These are phyloP conservation scores for Danio choprae DNA, from an alignment of 2,797 vertebrate genomes.

Conservation along the genomic window DNA sequence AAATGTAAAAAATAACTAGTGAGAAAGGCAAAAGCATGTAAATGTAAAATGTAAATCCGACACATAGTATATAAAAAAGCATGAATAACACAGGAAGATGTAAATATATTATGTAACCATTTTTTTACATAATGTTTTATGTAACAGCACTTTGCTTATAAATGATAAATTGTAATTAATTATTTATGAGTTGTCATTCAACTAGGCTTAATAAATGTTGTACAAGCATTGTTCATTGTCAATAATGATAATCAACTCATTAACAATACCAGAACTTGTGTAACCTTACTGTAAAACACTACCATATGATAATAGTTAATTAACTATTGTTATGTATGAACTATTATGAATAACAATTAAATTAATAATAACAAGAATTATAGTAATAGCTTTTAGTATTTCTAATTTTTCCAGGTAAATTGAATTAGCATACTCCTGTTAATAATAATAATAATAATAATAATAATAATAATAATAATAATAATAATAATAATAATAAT, in stretches of 20 bases:
- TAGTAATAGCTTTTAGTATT: no score
- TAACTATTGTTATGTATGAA: background rate
- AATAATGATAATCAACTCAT: background rate
- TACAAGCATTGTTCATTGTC: no score
- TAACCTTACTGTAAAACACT: background rate
- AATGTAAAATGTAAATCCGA: background rate
- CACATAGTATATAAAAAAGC: background rate
- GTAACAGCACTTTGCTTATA: no score
- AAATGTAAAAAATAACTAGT: background rate
- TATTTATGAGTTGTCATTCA: background rate
- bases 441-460: background rate
- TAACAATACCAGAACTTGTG: background rate
- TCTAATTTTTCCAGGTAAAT: no score
- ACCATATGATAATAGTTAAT: background rate
- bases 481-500: background rate
- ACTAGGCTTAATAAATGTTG: background rate
- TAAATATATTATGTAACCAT: background rate
- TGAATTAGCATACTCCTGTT: no score
- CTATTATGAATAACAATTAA: background rate
- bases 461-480: no score
- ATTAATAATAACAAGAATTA: no score
- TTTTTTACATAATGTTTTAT: background rate
- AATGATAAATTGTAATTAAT: background rate
- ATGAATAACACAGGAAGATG: no score
- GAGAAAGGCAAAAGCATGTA: background rate